Base-by-base conservation (phyloP, 2,113 vertebrate species). In the Sinosuthora webbiana region DNA sequence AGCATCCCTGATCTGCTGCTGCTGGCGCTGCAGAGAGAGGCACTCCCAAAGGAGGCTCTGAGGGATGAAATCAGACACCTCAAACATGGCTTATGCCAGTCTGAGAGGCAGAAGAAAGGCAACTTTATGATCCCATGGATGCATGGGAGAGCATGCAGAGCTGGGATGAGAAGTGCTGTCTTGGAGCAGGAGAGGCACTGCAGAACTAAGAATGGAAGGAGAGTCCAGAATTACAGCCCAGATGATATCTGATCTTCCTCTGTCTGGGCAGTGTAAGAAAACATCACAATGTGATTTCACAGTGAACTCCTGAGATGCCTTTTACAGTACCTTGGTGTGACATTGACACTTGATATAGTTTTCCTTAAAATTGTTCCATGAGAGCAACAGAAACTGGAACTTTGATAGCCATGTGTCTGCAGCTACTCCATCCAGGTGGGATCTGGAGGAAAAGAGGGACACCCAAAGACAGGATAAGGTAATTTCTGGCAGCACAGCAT, bases 31-130 rank as follows among this genome's bases (percentile, higher is more conserved):
- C 69, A 69, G 74, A 67, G 52, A 68, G 37, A 69, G 49, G 35
- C 28, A 20, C 12, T 44, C 41, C 57, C 30, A 56, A 23, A 44
- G 50, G 35, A 49, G 67, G 45, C 20, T 2, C 41, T 56, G 45
- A 31, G 24, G 62, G n/a, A 19, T 4, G 12, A 45, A 44, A 63
- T 1, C 1, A 57, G 33, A 37, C 0, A 1, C n/a, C 31, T 18
- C 24, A 9, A 47, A 49, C 45, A 31, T 41, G 55, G 30, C 35
- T 88, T 28, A n/a, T 25, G 50, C 50, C 65, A 49, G 1, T 30
- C 37, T 53, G 3, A 9, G 28, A 71, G 77, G 68, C 57, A 63
- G n/a, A 62, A 63, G 37, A 44, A 71, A 63, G 15, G n/a, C 30
- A 75, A 44, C 12, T 42, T 78, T 10, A 15, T 19, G 55, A 37